These are phyloP conservation scores for Argynnis bischoffii DNA, from an alignment of 2,888 invertebrate species.

Conservation along the genomic window DNA sequence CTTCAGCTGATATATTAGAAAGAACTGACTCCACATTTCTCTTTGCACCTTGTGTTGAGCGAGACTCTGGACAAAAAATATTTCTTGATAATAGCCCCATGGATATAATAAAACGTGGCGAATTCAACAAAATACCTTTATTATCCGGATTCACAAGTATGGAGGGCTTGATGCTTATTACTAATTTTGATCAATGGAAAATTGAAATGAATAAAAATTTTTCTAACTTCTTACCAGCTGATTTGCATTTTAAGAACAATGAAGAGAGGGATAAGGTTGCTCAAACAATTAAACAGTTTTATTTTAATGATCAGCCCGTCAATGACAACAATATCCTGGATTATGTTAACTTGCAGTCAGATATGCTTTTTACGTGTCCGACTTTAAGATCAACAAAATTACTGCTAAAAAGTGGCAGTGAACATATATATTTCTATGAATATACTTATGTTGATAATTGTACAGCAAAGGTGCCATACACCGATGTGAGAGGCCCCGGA, in stretches of 20 bases:
- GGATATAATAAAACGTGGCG: slow-evolving; percentile 50
- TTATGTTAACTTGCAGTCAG: slow-evolving; percentile 49
- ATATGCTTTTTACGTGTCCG: slow-evolving; percentile 56
- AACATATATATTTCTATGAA: slow-evolving; percentile 51
- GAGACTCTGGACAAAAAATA: slow-evolving; percentile 45
- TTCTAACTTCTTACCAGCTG: slow-evolving; percentile 56
- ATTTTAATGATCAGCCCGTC: slow-evolving; percentile 50
- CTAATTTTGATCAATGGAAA: slow-evolving; percentile 48
- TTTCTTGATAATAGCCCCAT: slow-evolving; percentile 53
- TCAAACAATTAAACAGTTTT: slow-evolving; percentile 48
- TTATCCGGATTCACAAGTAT: slow-evolving; percentile 55
- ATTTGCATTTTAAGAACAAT: slow-evolving; percentile 45
- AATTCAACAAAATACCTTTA: slow-evolving; percentile 52
- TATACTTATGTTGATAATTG: slow-evolving; percentile 51
- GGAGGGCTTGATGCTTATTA: slow-evolving; percentile 48
- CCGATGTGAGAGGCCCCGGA: slow-evolving; percentile 47
- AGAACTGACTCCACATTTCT: slow-evolving; percentile 41
- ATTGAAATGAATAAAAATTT: slow-evolving; percentile 57
- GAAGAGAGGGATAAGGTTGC: slow-evolving; percentile 46
- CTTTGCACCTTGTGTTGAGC: slow-evolving; percentile 51
- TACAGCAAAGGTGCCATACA: slow-evolving; percentile 45
- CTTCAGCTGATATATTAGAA: slow-evolving; percentile 36
- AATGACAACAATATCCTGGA: slow-evolving; percentile 15
- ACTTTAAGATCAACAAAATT: slow-evolving; percentile 48
- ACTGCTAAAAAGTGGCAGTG: slow-evolving; percentile 44